phyloP scores from a whole-genome alignment of 2,888 invertebrate genomes.

The Gerosis bhagava region DNA sequence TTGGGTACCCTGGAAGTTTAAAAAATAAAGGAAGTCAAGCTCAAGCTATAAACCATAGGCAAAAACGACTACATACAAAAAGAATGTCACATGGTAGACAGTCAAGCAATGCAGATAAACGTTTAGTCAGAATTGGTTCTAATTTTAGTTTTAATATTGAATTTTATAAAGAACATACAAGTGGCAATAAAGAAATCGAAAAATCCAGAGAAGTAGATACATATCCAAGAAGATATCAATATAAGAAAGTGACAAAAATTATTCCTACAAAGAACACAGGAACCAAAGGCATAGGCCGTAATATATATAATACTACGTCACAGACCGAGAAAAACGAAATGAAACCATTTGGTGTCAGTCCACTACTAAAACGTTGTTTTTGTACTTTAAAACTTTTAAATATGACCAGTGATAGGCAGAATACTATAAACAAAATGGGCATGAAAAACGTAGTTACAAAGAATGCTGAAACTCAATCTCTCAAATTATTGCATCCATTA shows the following conservation, averaged over 20 bases:
- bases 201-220: too few species aligned
- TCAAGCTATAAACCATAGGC: constrained; percentile 7
- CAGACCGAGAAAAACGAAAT: not conserved
- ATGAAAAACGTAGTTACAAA: too few species aligned
- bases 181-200: constrained; percentile 11
- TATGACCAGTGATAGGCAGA: not conserved
- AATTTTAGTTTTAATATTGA: constrained; percentile 45
- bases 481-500: too few species aligned
- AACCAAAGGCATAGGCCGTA: not conserved
- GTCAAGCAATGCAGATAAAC: constrained; percentile 30
- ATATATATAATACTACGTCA: too few species aligned
- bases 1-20: constrained; percentile 25
- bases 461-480: too few species aligned
- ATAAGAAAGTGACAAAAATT: not conserved
- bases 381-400: constrained; percentile 12
- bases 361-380: constrained; percentile 6
- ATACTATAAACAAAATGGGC: not conserved
- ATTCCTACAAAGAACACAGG: not conserved
- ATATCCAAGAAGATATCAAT: not conserved
- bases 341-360: not conserved
- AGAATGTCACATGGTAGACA: not conserved
- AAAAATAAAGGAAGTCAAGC: constrained; percentile 20
- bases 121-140: constrained; percentile 40
- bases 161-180: constrained; percentile 39
- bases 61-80: not conserved